phyloP scores from a whole-genome alignment of 2,113 vertebrate genomes.

The Daboia siamensis region DNA sequence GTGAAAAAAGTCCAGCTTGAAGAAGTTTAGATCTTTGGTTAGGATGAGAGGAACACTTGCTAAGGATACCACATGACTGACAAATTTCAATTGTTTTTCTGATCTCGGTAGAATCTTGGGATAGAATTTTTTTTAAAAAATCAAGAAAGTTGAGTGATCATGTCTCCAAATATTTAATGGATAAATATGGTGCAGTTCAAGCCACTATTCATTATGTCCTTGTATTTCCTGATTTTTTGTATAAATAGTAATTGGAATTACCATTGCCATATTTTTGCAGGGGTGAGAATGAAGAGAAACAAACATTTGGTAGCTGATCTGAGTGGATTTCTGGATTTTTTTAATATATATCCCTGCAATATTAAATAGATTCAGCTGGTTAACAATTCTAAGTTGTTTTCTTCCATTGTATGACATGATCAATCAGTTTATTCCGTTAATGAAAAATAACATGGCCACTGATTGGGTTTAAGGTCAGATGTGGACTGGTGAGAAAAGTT shows the following conservation, averaged over 20 bases:
- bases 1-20: too few relatives aligned
- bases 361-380: not conserved
- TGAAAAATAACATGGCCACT: not conserved
- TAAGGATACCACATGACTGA: not conserved
- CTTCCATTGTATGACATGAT: not conserved
- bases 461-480: not conserved
- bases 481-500: not conserved
- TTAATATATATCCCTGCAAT: not conserved
- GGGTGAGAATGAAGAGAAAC: not conserved
- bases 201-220: not conserved
- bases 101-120: not conserved
- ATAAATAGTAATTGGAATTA: not conserved
- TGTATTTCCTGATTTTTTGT: not conserved
- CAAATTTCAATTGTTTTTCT: not conserved
- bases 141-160: not conserved
- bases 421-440: not conserved
- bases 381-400: not conserved
- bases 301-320: not conserved
- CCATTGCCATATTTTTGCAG: not conserved
- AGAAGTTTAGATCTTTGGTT: not conserved
- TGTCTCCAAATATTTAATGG: not conserved
- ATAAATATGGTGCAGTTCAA: not conserved
- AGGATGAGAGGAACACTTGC: not conserved
- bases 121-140: not conserved
- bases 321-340: not conserved